These are phyloP conservation scores for Polylopha cassiicola DNA, from an alignment of 2,888 invertebrate genomes.

Conservation along the genomic window DNA sequence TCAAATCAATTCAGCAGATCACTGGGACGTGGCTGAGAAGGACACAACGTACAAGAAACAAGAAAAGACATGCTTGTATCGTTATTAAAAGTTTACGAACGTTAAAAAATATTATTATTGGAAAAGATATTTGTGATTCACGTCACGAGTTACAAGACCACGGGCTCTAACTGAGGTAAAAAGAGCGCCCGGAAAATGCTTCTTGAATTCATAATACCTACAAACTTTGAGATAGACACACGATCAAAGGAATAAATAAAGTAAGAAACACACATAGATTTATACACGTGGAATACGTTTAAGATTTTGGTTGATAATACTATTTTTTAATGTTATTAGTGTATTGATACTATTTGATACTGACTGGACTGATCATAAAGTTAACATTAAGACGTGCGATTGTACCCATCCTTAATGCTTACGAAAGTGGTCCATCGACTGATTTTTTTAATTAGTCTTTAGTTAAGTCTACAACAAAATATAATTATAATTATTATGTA, in stretches of 20 bases:
- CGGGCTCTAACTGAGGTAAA: slow-evolving; percentile 26
- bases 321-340: slow-evolving; percentile 16
- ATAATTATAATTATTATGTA: too few relatives aligned
- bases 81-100: slow-evolving; percentile 30
- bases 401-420: too few relatives aligned
- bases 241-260: slow-evolving; percentile 5
- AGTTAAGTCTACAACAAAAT: too few relatives aligned
- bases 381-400: too few relatives aligned
- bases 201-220: slow-evolving; percentile 38
- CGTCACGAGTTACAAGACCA: slow-evolving; percentile 29
- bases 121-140: slow-evolving; percentile 34
- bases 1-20: too few relatives aligned
- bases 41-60: too few relatives aligned
- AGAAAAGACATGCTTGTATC: slow-evolving; percentile 32
- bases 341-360: too few relatives aligned
- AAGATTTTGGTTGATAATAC: not conserved
- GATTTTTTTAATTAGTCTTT: too few relatives aligned
- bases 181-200: slow-evolving; percentile 35
- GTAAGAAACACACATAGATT: not conserved
- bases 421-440: too few relatives aligned
- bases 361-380: too few relatives aligned
- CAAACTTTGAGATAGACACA: slow-evolving; percentile 15
- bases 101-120: slow-evolving; percentile 22
- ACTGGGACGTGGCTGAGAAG: too few relatives aligned
- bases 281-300: not conserved